Conservation (phyloP, 2,888 invertebrate species). For the Hypomecis atomaria region DNA sequence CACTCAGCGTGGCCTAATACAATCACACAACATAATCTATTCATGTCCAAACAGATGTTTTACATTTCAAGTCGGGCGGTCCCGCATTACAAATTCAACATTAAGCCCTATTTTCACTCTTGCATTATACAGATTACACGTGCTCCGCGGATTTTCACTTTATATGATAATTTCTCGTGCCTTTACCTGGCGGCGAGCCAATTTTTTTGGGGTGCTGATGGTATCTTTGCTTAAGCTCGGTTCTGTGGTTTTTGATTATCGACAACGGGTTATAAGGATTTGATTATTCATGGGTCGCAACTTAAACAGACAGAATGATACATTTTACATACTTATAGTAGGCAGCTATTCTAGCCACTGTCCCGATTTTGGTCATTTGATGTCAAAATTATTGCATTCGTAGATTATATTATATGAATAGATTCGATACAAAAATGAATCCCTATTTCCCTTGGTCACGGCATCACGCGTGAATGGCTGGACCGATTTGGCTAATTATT, state of each 20-base stretch:
- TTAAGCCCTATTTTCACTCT: constrained; percentile 31
- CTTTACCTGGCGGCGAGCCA: constrained; percentile 25
- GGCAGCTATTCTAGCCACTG: too few relatives aligned
- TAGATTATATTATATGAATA: too few relatives aligned
- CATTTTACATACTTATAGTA: too few relatives aligned
- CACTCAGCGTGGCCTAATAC: not conserved
- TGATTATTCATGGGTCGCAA: constrained; percentile 11
- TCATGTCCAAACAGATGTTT: constrained; percentile 22
- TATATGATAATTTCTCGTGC: constrained; percentile 56
- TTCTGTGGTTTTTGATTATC: constrained; percentile 23
- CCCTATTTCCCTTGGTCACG: too few relatives aligned
- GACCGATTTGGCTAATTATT: too few relatives aligned
- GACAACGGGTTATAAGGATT: constrained; percentile 4
- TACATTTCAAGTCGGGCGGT: constrained; percentile 16
- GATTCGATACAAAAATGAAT: too few relatives aligned
- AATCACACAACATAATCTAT: constrained; percentile 8
- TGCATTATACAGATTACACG: constrained; percentile 52
- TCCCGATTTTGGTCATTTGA: too few relatives aligned
- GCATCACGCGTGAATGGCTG: too few relatives aligned
- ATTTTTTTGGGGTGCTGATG: constrained; percentile 26
- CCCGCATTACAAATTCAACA: constrained; percentile 29
- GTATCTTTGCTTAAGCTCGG: constrained; percentile 20
- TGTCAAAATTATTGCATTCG: too few relatives aligned
- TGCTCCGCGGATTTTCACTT: constrained; percentile 55
- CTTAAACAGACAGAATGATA: not conserved